Evolutionary conservation across 2,797 vertebrate species (phyloP).

Genomic region (Semotilus atromaculatus): DNA sequence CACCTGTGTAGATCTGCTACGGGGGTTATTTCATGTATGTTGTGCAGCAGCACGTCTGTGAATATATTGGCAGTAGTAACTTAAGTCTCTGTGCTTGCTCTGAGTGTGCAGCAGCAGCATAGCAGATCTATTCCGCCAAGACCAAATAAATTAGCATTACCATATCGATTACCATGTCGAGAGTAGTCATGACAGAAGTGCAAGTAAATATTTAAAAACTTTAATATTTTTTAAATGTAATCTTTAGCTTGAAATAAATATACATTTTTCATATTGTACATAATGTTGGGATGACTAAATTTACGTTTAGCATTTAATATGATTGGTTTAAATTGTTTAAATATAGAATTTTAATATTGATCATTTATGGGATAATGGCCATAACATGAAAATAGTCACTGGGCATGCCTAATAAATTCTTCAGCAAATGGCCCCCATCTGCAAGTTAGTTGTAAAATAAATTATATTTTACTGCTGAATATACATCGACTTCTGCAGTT

Average conservation of each 20-base stretch:
- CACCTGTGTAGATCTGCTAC: too few species aligned
- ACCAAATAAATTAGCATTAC: too few species aligned
- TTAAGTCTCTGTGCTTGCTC: too few species aligned
- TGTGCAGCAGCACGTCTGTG: too few species aligned
- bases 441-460: background rate
- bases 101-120: too few species aligned
- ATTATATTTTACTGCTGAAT: background rate
- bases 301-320: background rate
- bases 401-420: background rate
- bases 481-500: background rate
- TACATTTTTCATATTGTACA: background rate
- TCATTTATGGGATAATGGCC: background rate
- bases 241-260: background rate
- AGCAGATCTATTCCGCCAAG: too few species aligned
- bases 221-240: background rate
- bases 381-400: background rate
- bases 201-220: background rate
- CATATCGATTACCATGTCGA: too few species aligned
- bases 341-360: background rate
- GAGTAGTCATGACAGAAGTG: too few species aligned
- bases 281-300: background rate
- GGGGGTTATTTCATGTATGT: too few species aligned
- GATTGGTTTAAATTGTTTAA: background rate
- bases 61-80: too few species aligned
- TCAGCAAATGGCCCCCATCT: background rate